Percentiles rank a stretch among this genome's conserved stretches.
These are phyloP conservation scores for Acleris laterana DNA, from an alignment of 2,888 invertebrate species.

Conservation along the genomic window DNA sequence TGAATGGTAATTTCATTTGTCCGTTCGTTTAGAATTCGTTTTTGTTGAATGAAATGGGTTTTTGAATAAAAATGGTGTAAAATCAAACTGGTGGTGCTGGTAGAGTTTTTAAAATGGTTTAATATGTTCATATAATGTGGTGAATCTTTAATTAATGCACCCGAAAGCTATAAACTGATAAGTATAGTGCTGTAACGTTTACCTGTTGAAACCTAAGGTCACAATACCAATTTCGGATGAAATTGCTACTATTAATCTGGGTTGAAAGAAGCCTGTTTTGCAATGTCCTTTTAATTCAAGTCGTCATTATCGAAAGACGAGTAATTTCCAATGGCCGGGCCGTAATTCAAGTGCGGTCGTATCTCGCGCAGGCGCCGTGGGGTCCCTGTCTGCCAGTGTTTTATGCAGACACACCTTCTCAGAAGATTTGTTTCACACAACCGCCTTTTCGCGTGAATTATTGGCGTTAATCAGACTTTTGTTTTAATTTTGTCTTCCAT, in stretches of 20 bases:
- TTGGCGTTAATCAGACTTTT: conserved; percentile 57
- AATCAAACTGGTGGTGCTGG: neutral
- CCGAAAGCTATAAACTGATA: neutral
- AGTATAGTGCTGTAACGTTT: neutral
- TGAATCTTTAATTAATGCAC: neutral
- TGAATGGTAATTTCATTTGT: no score
- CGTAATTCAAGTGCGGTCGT: conserved; percentile 51
- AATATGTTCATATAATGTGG: neutral
- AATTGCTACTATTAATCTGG: conserved; percentile 1
- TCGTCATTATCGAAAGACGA: conserved; percentile 20
- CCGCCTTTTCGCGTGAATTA: conserved; percentile 61
- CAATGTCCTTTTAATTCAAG: conserved; percentile 22
- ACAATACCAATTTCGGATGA: neutral
- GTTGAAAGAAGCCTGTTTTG: conserved; percentile 12
- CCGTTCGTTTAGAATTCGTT: no score
- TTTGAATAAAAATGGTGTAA: no score
- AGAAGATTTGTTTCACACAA: conserved; percentile 60
- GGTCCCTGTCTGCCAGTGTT: conserved; percentile 50
- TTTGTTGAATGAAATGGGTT: no score
- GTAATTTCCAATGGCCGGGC: conserved; percentile 37
- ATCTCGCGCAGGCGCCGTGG: conserved; percentile 51
- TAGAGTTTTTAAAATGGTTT: neutral
- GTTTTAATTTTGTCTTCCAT: conserved; percentile 40
- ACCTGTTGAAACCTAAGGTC: neutral
- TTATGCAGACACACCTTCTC: conserved; percentile 50